These are phyloP conservation scores for Macrophya alboannulata DNA, from an alignment of 2,888 invertebrate genomes.

Conservation along the genomic window DNA sequence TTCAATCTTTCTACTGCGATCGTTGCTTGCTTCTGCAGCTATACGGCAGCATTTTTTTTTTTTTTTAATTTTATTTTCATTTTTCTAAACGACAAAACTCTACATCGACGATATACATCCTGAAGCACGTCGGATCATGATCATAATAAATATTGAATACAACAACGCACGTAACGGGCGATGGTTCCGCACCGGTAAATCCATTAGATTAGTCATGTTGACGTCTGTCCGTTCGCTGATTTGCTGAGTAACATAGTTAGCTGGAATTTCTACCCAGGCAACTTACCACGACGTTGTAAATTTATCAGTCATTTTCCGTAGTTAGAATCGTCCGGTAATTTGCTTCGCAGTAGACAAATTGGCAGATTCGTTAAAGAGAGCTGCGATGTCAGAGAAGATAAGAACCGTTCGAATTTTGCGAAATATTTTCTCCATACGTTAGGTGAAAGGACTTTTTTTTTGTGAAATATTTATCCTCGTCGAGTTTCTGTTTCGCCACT, in stretches of 20 bases:
- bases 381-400: not conserved
- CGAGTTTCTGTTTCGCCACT: not conserved
- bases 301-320: not conserved
- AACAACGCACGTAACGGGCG: not conserved
- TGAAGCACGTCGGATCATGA: not conserved
- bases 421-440: not conserved
- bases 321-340: not conserved
- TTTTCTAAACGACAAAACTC: not conserved
- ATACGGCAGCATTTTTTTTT: too few relatives aligned
- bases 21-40: not conserved
- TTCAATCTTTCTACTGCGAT: constrained; percentile 2
- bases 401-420: too few relatives aligned
- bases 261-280: not conserved
- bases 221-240: not conserved
- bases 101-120: not conserved
- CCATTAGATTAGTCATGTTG: constrained; percentile 12
- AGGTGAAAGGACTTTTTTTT: not conserved
- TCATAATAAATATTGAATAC: not conserved
- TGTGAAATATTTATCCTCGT: not conserved
- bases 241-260: not conserved
- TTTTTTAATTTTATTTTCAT: not conserved
- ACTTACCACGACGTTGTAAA: constrained; percentile 20
- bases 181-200: constrained; percentile 11
- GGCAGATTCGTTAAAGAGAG: not conserved
- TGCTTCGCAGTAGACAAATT: not conserved